phyloP scores from a whole-genome alignment of 35 echinoderm and acorn worm genomes.

The Anneissia japonica region DNA sequence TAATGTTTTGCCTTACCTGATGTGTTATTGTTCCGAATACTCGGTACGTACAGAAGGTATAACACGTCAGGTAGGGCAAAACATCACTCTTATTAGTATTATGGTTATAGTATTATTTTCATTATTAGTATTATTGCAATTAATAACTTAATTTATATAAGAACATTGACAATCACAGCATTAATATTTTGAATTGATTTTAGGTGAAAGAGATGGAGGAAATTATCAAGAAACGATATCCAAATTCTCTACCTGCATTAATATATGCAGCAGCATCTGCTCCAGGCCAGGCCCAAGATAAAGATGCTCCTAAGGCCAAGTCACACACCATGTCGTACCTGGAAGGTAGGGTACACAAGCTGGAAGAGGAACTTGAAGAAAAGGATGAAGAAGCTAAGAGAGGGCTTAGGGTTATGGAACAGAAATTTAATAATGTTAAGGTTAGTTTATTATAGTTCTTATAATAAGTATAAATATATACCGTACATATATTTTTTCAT shows the following conservation, averaged over 20 bases:
- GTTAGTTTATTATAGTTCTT: slow-evolving; percentile 11
- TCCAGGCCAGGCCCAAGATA: neutral
- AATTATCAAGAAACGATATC: slow-evolving; percentile 75
- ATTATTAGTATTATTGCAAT: no score
- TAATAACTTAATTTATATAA: no score
- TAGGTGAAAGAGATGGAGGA: slow-evolving; percentile 97
- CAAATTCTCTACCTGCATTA: slow-evolving; percentile 90
- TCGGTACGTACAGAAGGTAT: no score
- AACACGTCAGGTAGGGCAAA: no score
- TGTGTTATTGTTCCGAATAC: no score
- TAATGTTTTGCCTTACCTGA: no score
- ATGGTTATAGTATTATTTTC: no score
- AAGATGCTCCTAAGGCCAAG: slow-evolving; percentile 25
- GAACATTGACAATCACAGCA: no score
- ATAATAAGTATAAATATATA: neutral
- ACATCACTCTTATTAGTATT: no score
- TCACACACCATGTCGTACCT: slow-evolving; percentile 69
- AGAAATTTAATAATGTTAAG: slow-evolving; percentile 83
- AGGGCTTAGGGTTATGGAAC: slow-evolving; percentile 69
- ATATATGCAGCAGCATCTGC: slow-evolving; percentile 86
- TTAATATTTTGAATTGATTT: no score
- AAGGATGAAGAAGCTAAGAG: slow-evolving; percentile 78
- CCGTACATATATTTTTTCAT: neutral
- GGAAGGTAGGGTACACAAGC: slow-evolving; percentile 67
- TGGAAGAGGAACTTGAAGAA: slow-evolving; percentile 77